These are phyloP conservation scores for Lepidurus couesii DNA, from an alignment of 1,140 invertebrate species.

Conservation along the genomic window DNA sequence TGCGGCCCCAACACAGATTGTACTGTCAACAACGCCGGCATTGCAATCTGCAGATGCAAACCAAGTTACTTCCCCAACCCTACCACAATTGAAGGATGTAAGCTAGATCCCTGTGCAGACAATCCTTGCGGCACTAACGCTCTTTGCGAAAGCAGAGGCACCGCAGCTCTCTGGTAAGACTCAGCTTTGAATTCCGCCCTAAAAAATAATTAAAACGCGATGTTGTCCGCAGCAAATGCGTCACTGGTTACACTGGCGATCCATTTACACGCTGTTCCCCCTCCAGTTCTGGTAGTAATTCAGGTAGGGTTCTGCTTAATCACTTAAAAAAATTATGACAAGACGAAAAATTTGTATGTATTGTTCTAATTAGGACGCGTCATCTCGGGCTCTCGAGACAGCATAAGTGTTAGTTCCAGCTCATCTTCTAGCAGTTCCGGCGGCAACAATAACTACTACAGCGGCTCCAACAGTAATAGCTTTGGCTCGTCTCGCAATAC, in stretches of 20 bases:
- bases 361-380: background rate
- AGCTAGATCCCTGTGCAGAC: conserved; percentile 40
- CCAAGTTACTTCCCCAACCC: conserved; percentile 43
- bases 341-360: background rate
- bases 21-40: conserved; percentile 37
- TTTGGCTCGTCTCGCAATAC: conserved; percentile 29
- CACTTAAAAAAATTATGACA: background rate
- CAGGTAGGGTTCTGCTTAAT: background rate
- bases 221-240: conserved; percentile 29
- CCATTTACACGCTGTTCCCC: conserved; percentile 36
- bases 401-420: conserved; percentile 11
- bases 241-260: conserved; percentile 37
- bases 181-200: too few relatives aligned
- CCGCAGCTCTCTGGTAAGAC: conserved; percentile 35
- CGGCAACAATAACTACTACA: background rate
- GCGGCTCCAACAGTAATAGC: conserved; percentile 5
- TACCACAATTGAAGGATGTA: conserved; percentile 45
- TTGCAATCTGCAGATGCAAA: conserved; percentile 41
- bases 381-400: background rate
- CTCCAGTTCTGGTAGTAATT: background rate
- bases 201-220: too few relatives aligned
- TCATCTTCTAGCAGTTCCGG: conserved; percentile 26
- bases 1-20: conserved; percentile 38
- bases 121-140: conserved; percentile 41
- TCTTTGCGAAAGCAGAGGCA: conserved; percentile 39